phyloP scores from a whole-genome alignment of 2,797 vertebrate species.

The Leptatherina wallacei region DNA sequence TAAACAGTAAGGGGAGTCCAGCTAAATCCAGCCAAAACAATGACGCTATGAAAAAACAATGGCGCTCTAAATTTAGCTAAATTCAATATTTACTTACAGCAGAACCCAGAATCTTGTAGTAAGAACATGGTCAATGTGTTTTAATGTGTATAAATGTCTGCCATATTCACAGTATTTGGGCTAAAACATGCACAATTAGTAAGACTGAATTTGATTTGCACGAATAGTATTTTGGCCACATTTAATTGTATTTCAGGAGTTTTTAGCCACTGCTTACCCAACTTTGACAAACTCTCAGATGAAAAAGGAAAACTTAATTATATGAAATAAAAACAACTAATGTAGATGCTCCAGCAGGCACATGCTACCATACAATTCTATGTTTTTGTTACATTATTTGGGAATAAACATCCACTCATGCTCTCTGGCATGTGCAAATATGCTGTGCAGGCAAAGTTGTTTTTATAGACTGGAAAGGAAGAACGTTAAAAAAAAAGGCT shows the following conservation, averaged over 20 bases:
- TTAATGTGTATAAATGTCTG: not conserved
- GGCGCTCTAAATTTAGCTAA: not conserved
- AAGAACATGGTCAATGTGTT: not conserved
- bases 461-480: not conserved
- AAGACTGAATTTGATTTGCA: not conserved
- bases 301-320: not conserved
- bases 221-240: not conserved
- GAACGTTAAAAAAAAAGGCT: not conserved
- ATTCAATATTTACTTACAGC: not conserved
- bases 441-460: not conserved
- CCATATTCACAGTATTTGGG: not conserved
- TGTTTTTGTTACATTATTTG: not conserved
- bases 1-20: not conserved
- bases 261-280: not conserved
- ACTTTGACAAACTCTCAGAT: not conserved
- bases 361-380: not conserved
- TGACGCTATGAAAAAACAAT: not conserved
- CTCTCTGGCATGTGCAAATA: not conserved
- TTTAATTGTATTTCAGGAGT: no score
- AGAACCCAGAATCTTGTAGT: not conserved
- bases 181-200: not conserved
- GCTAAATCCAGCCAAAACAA: not conserved
- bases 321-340: not conserved
- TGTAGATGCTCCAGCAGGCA: not conserved
- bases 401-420: not conserved